Percentiles rank a stretch among this genome's conserved stretches.
Evolutionary conservation across 2,113 vertebrate genomes (phyloP).

Genomic region (Colius striatus): DNA sequence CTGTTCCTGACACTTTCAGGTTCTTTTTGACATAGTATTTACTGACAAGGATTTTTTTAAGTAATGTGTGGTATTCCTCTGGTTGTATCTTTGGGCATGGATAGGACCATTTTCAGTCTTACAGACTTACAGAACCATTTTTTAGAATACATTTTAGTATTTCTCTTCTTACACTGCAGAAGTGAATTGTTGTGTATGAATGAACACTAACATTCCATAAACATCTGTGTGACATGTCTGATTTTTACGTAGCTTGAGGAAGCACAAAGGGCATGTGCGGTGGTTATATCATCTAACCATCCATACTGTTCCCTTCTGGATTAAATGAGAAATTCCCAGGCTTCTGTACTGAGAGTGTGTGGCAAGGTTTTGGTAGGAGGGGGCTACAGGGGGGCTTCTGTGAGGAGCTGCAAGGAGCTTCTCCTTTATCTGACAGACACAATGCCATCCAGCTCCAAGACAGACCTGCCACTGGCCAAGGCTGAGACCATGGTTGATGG

Average conservation of each 20-base stretch:
- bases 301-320: neutral
- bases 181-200: fast-evolving
- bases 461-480: too few species aligned
- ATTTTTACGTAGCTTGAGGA: neutral
- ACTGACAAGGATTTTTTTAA: neutral
- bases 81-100: neutral
- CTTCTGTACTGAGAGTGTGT: fast-evolving
- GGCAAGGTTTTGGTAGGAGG: fast-evolving
- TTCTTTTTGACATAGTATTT: neutral
- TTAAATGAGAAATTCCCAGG: neutral
- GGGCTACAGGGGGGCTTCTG: neutral
- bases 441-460: too few species aligned
- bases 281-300: neutral
- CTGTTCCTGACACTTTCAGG: neutral
- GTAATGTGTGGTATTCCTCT: neutral
- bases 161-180: neutral
- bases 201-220: neutral
- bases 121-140: neutral
- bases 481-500: too few species aligned
- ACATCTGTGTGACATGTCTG: fast-evolving
- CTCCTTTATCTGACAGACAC: too few species aligned
- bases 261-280: neutral
- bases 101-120: neutral
- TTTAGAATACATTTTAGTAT: neutral
- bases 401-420: too few species aligned